Evolutionary conservation across 2,797 vertebrate genomes (phyloP), one percentile per base, ranked within the genome.

Genomic region (Pterois miles): DNA sequence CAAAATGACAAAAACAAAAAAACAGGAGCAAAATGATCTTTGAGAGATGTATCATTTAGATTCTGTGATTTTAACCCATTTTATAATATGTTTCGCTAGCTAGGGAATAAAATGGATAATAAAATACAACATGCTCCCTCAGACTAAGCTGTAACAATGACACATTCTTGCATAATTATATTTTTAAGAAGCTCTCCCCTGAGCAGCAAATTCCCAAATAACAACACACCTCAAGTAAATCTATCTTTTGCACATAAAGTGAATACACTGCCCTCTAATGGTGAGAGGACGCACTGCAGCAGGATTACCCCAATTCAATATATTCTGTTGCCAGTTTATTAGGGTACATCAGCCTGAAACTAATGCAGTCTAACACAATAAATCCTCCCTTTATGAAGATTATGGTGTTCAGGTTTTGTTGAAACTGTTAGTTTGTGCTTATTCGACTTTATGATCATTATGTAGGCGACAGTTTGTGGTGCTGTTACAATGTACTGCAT

Each of bases 191-290:
- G 70, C 12, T 23, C 6, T 43, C 18, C 13, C 12, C 1, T 6
- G 54, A 53, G 31, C 54, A 70, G 13, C 48, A 73, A 27, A 65
- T 10, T 62, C 29, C 38, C 22, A 58, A 58, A 9, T 16, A 74
- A 53, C 6, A 65, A 16, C 3, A 6, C 33, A 14, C 34, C 4
- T 16, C 9, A 20, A 73, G 11, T n/a, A 27, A 31, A 27, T 13
- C n/a, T 56, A 27, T 31, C 4, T 9, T 48, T 59, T 34, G 3
- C 36, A 9, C 66, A 13, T 22, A 63, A 66, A 23, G 27, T 67
- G 71, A 48, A 76, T 50, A 65, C 85, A 77, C 82, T 90, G 72
- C 89, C 88, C 83, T 86, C 93, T 91, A 76, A 90, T 86, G 91
- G 71, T n/a, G 14, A 23, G 3, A 64, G 0, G 0, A 0, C 0